These are phyloP conservation scores for Dione juno DNA, from an alignment of 2,888 invertebrate genomes.

Conservation along the genomic window DNA sequence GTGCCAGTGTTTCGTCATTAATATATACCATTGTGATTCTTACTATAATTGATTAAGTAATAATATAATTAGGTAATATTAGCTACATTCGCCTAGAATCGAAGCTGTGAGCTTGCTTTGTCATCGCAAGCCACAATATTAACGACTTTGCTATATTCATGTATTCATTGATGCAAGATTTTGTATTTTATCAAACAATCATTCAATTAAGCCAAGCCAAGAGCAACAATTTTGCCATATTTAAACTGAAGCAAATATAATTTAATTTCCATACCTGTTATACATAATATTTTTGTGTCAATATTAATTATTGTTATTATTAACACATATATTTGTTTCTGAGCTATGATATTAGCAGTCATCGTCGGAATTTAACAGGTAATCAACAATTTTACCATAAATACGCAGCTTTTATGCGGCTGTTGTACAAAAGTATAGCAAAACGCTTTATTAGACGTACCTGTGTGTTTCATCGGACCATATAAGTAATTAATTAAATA, in stretches of 20 bases:
- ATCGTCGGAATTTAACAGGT: conserved; percentile 3
- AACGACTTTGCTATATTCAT: conserved; percentile 4
- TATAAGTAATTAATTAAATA: not conserved
- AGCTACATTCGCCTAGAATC: not conserved
- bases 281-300: not conserved
- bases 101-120: conserved; percentile 5
- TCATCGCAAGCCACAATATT: not conserved
- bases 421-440: not conserved
- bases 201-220: not conserved
- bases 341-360: conserved; percentile 6
- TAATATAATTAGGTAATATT: not conserved
- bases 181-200: not conserved
- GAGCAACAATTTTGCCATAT: not conserved
- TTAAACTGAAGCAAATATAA: not conserved
- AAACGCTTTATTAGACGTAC: not conserved
- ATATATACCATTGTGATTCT: not conserved
- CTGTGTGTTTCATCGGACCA: conserved; percentile 2
- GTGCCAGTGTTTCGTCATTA: not conserved
- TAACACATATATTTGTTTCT: conserved; percentile 1
- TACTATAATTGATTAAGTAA: not conserved
- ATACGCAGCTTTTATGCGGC: not conserved
- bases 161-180: not conserved
- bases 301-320: not conserved
- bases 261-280: not conserved
- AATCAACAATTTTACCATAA: not conserved